Conservation (phyloP, 1,140 invertebrate species). For the Bombus impatiens region DNA sequence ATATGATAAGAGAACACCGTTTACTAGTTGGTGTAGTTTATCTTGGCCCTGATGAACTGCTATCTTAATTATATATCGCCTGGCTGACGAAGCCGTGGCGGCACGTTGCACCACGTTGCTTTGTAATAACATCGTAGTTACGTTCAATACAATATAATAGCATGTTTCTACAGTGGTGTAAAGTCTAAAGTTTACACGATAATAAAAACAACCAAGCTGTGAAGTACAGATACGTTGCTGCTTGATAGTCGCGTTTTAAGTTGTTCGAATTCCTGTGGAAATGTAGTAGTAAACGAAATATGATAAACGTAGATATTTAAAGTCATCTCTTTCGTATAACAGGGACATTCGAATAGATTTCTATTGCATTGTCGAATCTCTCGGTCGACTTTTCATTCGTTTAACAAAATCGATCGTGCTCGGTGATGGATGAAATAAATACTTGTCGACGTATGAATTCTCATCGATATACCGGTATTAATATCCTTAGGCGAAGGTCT, state of each 20-base stretch:
- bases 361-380: not conserved
- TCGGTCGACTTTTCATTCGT: not conserved
- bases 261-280: not conserved
- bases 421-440: not conserved
- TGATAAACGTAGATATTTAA: not conserved
- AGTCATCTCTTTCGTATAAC: not conserved
- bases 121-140: slow-evolving; percentile 13
- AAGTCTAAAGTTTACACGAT: not conserved
- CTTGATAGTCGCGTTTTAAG: not conserved
- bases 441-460: not conserved
- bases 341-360: not conserved
- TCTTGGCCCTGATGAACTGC: slow-evolving; percentile 52
- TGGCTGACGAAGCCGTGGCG: slow-evolving; percentile 32
- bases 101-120: slow-evolving; percentile 19
- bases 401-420: not conserved
- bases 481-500: slow-evolving; percentile 46
- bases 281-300: not conserved
- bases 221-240: not conserved
- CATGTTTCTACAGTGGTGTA: not conserved
- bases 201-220: not conserved
- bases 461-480: slow-evolving; percentile 8
- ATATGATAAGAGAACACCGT: slow-evolving; percentile 35
- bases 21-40: slow-evolving; percentile 55
- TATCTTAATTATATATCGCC: slow-evolving; percentile 67
- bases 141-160: slow-evolving; percentile 9